Evolutionary conservation across 2,888 invertebrate species (phyloP), one percentile per base, ranked within the genome.

Genomic region (Coelinius sp.): DNA sequence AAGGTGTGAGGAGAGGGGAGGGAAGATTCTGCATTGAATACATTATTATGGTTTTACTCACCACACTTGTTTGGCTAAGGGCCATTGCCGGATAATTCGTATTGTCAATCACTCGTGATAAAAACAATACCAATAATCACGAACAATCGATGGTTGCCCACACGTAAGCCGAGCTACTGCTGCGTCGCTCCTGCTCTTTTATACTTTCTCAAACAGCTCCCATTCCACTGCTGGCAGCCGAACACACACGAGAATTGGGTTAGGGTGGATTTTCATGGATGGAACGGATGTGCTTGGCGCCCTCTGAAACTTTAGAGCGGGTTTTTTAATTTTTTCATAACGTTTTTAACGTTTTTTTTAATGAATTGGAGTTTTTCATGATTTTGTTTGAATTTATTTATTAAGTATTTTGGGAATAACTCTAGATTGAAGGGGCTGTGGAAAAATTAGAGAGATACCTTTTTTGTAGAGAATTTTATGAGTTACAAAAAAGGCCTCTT

Each of bases 51-150:
- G 76, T 66, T 46, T 77, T 84, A 89, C 90, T 91, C 85, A 91
- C 89, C 89, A 93, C 93, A 84, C 92, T 90, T 81, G 91, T 89
- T 88, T 93, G 93, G 90, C 93, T 93, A 88, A 92, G 90, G 87
- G 93, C 92, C 93, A 93, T 92, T 81, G 82, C 80, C 78, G 81
- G 83, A 81, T 80, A 80, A 85, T 85, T 85, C 82, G 85, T 85
- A 85, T 85, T 85, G 84, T 86, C 84, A 83, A 81, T 83, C 81
- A 75, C 62, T 27, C 44, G 56, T 52, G 53, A 72, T 79, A 83
- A 74, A 80, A 86, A 86, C 84, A 86, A 86, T 84, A 83, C 81
- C 81, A 85, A 84, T 78, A 79, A 85, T 82, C 81, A 82, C 75
- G 81, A 80, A 72, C 72, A 72, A 79, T 80, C 77, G 78, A 82